These are phyloP conservation scores for Euphonia xanthogaster DNA, from an alignment of 2,797 vertebrate species.

Conservation along the genomic window DNA sequence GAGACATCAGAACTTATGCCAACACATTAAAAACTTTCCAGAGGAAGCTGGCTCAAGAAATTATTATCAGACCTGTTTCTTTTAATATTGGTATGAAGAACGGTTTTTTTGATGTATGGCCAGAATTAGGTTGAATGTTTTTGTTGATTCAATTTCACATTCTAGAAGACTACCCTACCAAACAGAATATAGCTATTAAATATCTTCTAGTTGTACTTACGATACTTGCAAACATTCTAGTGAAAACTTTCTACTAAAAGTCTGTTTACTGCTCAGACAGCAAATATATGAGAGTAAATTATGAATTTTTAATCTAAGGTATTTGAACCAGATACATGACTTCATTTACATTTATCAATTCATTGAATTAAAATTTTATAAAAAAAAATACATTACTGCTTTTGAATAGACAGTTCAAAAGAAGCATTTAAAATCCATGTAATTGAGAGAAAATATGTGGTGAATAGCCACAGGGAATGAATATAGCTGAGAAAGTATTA, in stretches of 20 bases:
- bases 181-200: background rate
- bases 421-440: background rate
- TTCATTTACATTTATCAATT: background rate
- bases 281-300: background rate
- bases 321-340: background rate
- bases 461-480: background rate
- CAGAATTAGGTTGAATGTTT: background rate
- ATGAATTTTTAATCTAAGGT: constrained; percentile 1
- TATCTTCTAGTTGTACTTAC: background rate
- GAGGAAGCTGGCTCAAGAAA: background rate
- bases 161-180: background rate
- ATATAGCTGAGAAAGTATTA: background rate
- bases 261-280: background rate
- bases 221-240: background rate
- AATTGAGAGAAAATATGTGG: background rate
- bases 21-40: background rate
- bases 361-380: background rate
- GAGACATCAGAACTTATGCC: background rate
- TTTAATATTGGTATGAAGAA: background rate
- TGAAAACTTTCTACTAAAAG: background rate
- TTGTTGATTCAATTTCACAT: background rate
- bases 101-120: background rate
- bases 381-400: background rate
- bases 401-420: background rate
- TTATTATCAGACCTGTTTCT: background rate